These are phyloP conservation scores for Aspidoscelis tigris DNA, from an alignment of 2,113 vertebrate species.

Conservation along the genomic window DNA sequence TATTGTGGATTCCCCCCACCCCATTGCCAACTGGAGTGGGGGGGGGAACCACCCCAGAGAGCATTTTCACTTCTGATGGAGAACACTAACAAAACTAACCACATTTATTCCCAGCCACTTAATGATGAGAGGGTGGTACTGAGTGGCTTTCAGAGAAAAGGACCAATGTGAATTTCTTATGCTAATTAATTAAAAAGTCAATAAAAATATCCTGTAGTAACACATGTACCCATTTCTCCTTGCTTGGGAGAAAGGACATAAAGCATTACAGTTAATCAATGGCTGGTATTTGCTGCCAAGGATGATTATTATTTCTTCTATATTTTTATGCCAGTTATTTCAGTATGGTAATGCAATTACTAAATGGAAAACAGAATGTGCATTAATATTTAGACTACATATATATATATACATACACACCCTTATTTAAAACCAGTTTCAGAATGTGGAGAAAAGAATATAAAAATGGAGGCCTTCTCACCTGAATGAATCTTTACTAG, in stretches of 20 bases:
- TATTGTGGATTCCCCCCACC: constrained; percentile 68
- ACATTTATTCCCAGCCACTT: constrained; percentile 34
- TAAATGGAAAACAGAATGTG: constrained; percentile 20
- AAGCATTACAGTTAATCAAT: constrained; percentile 51
- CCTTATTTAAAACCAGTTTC: neutral
- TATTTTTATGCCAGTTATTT: constrained; percentile 14
- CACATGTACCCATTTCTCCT: neutral
- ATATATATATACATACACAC: neutral
- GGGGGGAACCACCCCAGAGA: constrained; percentile 58
- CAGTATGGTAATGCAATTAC: constrained; percentile 7
- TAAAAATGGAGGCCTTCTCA: constrained; percentile 66
- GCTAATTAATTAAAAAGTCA: constrained; percentile 19
- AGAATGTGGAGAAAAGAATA: neutral
- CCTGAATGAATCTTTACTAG: constrained; percentile 82
- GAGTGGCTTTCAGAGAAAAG: constrained; percentile 10
- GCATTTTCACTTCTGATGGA: constrained; percentile 49
- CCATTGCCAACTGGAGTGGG: constrained; percentile 30
- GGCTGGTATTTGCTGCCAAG: constrained; percentile 28
- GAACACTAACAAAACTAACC: constrained; percentile 35
- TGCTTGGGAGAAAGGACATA: constrained; percentile 41
- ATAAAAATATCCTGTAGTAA: constrained; percentile 33
- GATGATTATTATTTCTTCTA: constrained; percentile 44
- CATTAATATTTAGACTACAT: constrained; percentile 42
- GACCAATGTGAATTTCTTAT: constrained; percentile 27
- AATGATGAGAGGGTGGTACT: constrained; percentile 9